Evolutionary conservation across 2,113 vertebrate genomes (phyloP), one percentile per base, ranked within the genome.

Genomic region (Arvicanthis niloticus): DNA sequence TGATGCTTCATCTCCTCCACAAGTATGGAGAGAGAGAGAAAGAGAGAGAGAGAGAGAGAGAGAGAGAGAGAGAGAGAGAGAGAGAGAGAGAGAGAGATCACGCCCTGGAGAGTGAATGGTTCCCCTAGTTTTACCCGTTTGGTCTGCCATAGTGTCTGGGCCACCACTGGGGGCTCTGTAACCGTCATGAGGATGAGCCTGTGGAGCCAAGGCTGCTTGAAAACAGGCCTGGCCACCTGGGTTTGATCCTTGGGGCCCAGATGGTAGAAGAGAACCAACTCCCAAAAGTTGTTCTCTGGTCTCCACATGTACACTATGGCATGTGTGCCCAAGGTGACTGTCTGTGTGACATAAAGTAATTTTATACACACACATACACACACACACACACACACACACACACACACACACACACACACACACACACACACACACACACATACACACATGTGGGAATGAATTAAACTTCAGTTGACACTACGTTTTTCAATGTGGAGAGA

Each of bases 1-100:
- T 1, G 2, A 45, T 9, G 15, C 0, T 5, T 16, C 7, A 12
- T 62, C 60, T 48, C 51, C 65, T 34, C 2, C 1, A 3, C 0
- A 48, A 34, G 45, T 17, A 68, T 58, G 56, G 56, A 19, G 56
- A 16, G 56, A 16, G 58, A 60, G 17, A 21, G 58, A 60, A 19
- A 21, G 58, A 60, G 58, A 21, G 58, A 17, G 58, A 58, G 17
- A 17, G 17, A 21, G 58, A 21, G 58, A 21, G 58, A 21, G 45
- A 45, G 45, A 45, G 45, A 45, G 45, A 45, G 45, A 45, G 45
- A 45, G 45, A 45, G 19, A 60, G 24, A 29, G 62, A 22, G 24
- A 29, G 24, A 65, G 24, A 24, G 22, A 65, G 62, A 22, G 6
- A 65, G 62, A 1, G 19, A 70, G n/a, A 37, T 58, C 2, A 29